A percentile compares a stretch with the other conserved stretches of the same genome.
Evolutionary conservation across 2,888 invertebrate genomes (phyloP).

Genomic region (Salticus scenicus): DNA sequence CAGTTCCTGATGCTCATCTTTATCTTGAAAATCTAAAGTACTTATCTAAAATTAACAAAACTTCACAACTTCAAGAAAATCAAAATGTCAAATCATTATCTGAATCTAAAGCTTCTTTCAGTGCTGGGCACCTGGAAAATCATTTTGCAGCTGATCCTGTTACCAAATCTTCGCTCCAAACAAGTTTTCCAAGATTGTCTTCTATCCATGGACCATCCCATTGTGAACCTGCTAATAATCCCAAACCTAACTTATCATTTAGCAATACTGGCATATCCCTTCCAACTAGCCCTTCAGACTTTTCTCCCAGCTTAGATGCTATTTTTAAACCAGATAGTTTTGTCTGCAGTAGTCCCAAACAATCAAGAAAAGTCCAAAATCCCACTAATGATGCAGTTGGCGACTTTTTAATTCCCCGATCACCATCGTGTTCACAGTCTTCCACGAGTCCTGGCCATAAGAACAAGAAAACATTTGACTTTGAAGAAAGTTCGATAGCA

Average conservation of each 20-base stretch:
- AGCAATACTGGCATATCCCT: conserved; percentile 37
- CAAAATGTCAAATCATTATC: conserved; percentile 10
- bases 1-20: background rate
- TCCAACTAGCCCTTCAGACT: conserved; percentile 51
- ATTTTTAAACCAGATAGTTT: conserved; percentile 52
- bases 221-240: conserved; percentile 30
- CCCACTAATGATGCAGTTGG: background rate
- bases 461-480: conserved; percentile 36
- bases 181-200: conserved; percentile 24
- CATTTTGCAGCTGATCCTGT: conserved; percentile 16
- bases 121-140: background rate
- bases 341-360: conserved; percentile 51
- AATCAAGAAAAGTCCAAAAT: conserved; percentile 5
- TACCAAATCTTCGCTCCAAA: background rate
- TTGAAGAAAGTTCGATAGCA: conserved; percentile 19
- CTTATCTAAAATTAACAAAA: background rate
- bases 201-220: conserved; percentile 26
- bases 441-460: conserved; percentile 36
- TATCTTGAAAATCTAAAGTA: background rate
- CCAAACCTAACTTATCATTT: conserved; percentile 32
- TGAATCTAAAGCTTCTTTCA: conserved; percentile 17
- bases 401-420: background rate
- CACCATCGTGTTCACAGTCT: conserved; percentile 46
- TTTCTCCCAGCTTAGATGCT: conserved; percentile 32
- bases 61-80: background rate